Evolutionary conservation across 1,140 invertebrate species (phyloP).

Genomic region (Vanessa atalanta): DNA sequence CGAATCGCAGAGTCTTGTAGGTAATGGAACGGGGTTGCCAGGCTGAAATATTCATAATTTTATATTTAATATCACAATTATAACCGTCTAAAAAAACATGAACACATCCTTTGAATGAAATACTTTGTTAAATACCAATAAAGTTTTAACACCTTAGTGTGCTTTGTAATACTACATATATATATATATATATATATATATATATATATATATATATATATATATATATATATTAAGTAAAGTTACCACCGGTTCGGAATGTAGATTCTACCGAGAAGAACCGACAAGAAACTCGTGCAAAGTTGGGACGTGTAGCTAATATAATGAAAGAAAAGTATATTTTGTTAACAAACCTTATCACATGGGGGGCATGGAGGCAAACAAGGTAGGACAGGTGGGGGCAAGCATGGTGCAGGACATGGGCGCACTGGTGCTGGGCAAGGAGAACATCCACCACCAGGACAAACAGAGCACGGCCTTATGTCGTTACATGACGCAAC

Average conservation of each 20-base stretch:
- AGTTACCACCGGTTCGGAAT: too few relatives aligned
- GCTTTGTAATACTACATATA: too few relatives aligned
- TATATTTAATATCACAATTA: background rate
- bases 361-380: constrained; percentile 67
- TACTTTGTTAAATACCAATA: too few relatives aligned
- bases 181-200: too few relatives aligned
- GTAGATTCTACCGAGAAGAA: too few relatives aligned
- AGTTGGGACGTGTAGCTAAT: too few relatives aligned
- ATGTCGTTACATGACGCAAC: constrained; percentile 59
- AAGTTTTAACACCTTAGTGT: too few relatives aligned
- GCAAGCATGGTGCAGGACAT: constrained; percentile 58
- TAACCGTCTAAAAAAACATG: too few relatives aligned
- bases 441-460: constrained; percentile 67
- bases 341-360: constrained; percentile 52
- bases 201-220: too few relatives aligned
- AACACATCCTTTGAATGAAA: too few relatives aligned
- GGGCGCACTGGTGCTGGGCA: constrained; percentile 70
- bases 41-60: constrained; percentile 43
- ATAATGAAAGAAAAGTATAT: background rate
- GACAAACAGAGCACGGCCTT: constrained; percentile 61
- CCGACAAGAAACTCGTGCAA: too few relatives aligned
- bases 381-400: constrained; percentile 61
- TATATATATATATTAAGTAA: too few relatives aligned
- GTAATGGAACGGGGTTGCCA: constrained; percentile 44
- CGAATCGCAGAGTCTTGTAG: constrained; percentile 51